Evolutionary conservation across 2,888 invertebrate species (phyloP).

Genomic region (Priocnemis perturbator): DNA sequence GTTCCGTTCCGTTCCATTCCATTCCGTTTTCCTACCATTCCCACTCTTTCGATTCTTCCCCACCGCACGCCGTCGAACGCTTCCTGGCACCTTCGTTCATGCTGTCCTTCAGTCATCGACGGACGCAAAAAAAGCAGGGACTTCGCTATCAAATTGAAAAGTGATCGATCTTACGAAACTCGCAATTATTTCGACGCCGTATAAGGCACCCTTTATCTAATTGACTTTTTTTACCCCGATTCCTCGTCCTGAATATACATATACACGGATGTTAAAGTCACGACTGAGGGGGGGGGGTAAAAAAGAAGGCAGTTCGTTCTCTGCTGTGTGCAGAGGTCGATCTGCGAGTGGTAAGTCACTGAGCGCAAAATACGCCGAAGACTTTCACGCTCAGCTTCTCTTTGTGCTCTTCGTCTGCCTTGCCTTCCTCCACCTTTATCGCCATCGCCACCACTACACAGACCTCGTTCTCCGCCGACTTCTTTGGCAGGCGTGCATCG

Average conservation of each 20-base stretch:
- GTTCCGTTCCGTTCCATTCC: background rate
- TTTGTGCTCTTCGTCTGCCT: background rate
- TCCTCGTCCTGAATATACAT: no score
- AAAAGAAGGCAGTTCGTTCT: constrained; percentile 49
- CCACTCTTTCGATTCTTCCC: background rate
- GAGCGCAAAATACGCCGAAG: constrained; percentile 57
- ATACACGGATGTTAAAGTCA: background rate
- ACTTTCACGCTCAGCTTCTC: constrained; percentile 15
- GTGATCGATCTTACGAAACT: background rate
- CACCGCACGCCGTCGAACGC: no score
- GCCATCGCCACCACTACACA: no score
- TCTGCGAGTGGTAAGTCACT: constrained; percentile 61
- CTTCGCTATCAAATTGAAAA: background rate
- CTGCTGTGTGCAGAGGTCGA: constrained; percentile 59
- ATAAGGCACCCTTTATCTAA: no score
- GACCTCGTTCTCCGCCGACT: no score
- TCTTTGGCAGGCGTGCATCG: constrained; percentile 62
- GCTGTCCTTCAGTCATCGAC: no score
- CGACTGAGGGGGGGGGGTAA: constrained; percentile 14
- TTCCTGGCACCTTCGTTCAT: no score
- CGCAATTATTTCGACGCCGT: background rate
- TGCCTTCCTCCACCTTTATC: constrained; percentile 5
- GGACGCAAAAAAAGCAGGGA: background rate
- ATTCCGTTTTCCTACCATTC: background rate
- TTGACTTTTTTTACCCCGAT: background rate